phyloP scores from a whole-genome alignment of 2,797 vertebrate species.

The Oreonectes daqikongensis region DNA sequence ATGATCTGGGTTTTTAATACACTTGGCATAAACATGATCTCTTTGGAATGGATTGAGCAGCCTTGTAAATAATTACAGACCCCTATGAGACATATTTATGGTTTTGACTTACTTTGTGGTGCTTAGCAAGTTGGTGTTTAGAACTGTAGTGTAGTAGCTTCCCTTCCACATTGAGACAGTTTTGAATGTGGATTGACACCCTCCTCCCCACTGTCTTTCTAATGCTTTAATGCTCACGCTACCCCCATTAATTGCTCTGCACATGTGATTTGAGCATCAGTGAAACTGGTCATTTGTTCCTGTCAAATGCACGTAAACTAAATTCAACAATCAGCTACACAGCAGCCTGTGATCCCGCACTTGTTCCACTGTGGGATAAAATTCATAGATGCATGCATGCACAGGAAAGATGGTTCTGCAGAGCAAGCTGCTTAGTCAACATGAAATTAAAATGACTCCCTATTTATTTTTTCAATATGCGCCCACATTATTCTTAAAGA shows the following conservation, averaged over 20 bases:
- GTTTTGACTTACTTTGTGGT: conserved; percentile 1
- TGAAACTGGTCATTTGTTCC: conserved; percentile 35
- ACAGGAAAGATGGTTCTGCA: neutral
- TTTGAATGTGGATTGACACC: conserved; percentile 70
- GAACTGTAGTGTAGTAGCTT: neutral
- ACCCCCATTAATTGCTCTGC: neutral
- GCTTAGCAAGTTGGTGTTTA: conserved; percentile 23
- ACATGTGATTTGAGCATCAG: conserved; percentile 31
- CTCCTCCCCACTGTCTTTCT: conserved; percentile 42
- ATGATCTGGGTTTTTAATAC: neutral
- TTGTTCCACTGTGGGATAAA: neutral
- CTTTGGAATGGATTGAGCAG: neutral
- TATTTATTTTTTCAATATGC: neutral
- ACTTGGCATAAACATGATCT: neutral
- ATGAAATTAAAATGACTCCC: neutral
- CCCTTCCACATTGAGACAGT: conserved; percentile 51
- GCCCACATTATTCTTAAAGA: neutral
- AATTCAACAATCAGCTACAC: conserved; percentile 9
- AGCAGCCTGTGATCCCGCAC: conserved; percentile 5
- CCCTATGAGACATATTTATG: neutral
- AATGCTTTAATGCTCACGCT: neutral
- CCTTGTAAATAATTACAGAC: neutral
- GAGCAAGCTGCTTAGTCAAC: conserved; percentile 1
- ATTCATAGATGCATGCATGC: neutral
- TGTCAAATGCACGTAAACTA: neutral